Base-by-base conservation (phyloP, 2,113 vertebrate species). In the Stictonetta naevosa region DNA sequence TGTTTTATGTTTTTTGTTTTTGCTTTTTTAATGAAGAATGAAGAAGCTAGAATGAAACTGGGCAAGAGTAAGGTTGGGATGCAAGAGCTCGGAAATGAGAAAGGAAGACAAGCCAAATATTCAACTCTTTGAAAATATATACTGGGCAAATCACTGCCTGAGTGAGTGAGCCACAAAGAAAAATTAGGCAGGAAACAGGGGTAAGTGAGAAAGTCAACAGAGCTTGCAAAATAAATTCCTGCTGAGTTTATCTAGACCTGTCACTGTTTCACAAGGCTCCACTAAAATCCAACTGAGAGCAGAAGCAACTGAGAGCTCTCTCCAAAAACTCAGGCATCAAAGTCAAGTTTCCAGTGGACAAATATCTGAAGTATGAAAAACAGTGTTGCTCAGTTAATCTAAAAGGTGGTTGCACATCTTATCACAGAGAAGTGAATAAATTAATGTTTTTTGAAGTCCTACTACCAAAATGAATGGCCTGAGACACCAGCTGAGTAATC, bases 211-310 rank as follows among this genome's bases (percentile, higher is more conserved):
- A 84, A 92, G 77, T 59, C 73, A 73, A 34, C 62, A 95, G 77
- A 91, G 62, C 44, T 34, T 86, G 62, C 29, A 72, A 91, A 89
- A 84, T 44, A 86, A 88, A 72, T 60, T 84, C 83, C 59, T 15
- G 15, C 64, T 56, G 83, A 74, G 83, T 86, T 97, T 82, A 92
- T 72, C 71, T 71, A 56, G 73, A 82, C 66, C 34, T 91, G 86
- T 91, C 86, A 58, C 56, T 91, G 34, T 68, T 91, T 84, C 86
- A 42, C 22, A 62, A 83, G 28, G 38, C 40, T 79, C 92, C 73
- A 46, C 75, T 89, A 92, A 96, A 94, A 94, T 69, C 69, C 83
- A 88, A 66, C 76, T 71, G 86, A 85, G 66, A 89, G 59, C 66
- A 89, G 53, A 72, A 31, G 83, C 36, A 64, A 83, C 36, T 21